Evolutionary conservation across 2,113 vertebrate genomes (phyloP).

Genomic region (Varanus komodoensis): DNA sequence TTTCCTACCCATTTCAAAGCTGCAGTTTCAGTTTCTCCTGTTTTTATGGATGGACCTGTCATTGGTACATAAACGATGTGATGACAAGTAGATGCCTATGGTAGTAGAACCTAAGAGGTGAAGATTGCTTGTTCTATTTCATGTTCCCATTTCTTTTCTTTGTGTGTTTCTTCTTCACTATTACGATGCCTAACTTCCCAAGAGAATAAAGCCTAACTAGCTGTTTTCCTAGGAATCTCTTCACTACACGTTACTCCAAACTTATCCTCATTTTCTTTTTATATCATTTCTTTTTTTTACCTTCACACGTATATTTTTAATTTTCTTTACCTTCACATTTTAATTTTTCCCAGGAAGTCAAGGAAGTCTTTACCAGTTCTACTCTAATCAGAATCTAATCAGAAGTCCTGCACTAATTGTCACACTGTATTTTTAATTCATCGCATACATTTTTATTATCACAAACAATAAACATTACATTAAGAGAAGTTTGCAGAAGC

Average conservation of each 20-base stretch:
- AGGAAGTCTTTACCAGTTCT: neutral
- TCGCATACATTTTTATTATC: neutral
- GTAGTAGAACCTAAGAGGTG: constrained; percentile 48
- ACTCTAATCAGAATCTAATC: neutral
- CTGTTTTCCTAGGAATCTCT: neutral
- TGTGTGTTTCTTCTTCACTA: neutral
- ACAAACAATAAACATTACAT: neutral
- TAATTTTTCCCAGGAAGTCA: neutral
- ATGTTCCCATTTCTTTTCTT: constrained; percentile 34
- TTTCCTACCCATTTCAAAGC: constrained; percentile 55
- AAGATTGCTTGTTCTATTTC: constrained; percentile 27
- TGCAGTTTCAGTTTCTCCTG: constrained; percentile 54
- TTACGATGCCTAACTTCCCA: neutral
- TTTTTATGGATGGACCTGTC: constrained; percentile 61
- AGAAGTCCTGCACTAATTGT: neutral
- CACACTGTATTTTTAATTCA: neutral
- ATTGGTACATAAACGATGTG: constrained; percentile 54
- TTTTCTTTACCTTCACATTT: neutral
- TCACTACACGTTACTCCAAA: neutral
- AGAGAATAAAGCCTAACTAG: constrained; percentile 21
- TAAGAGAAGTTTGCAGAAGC: neutral
- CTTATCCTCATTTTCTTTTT: neutral
- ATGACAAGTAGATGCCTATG: constrained; percentile 62
- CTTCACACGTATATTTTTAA: neutral
- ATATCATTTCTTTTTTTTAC: neutral